Base-by-base conservation (phyloP, 2,113 vertebrate genomes). In the Spheniscus mendiculus region DNA sequence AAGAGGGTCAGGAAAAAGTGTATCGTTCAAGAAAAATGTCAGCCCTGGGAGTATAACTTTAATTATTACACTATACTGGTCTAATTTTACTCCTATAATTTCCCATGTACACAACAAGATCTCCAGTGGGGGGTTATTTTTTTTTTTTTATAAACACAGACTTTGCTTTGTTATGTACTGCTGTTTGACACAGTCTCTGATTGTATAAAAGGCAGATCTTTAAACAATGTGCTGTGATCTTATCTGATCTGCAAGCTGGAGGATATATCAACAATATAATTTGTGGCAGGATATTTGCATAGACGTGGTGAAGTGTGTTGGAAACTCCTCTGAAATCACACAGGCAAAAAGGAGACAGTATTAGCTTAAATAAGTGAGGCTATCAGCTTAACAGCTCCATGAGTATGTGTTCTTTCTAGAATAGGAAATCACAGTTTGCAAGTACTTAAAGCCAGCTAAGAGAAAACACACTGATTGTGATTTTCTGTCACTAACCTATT, bases 181-280 rank as follows among this genome's bases (percentile, higher is more conserved):
- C 59, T 85, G 32, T 42, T 85, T 87, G 58, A 45, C 73, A 91
- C 34, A 62, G 73, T 58, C 18, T 14, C 71, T 82, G 32, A 12
- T 9, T 55, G 30, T 91, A 9, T 84, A 83, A 72, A 87, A 92
- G 77, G 32, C 72, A 89, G 53, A 85, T 94, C 66, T 83, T 91
- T 89, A 90, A 88, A 93, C 58, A 85, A 9, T 83, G n/a, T 77
- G 49, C 70, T 83, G 32, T 69, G 78, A 90, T 95, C 56, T 76
- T 94, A 94, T 72, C 95, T 95, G 82, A 72, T 77, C 66, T 84
- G 19, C 70, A 87, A 70, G 66, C 62, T 96, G 78, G 44, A 88
- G 47, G 44, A 76, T 72, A 15, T 74, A 72, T 76, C 44, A 71
- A 72, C 73, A 23, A 76, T 87, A 30, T 89, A 82, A 80, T 91